phyloP scores from a whole-genome alignment of 2,113 vertebrate species.

The Gnathonemus echidnorhynchus region DNA sequence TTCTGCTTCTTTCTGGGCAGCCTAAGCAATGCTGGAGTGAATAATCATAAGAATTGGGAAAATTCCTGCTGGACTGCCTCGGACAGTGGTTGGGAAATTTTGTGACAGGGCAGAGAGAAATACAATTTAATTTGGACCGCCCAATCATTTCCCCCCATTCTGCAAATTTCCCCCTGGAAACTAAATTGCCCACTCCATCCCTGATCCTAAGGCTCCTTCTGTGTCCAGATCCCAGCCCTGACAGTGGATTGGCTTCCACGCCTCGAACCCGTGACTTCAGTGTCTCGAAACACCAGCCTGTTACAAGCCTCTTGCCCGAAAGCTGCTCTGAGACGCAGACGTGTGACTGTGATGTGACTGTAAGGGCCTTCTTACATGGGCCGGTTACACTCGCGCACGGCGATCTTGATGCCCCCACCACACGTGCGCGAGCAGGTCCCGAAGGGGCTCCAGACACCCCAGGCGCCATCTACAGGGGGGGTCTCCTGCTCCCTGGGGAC shows the following conservation, averaged over 20 bases:
- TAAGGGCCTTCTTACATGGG: conserved; percentile 76
- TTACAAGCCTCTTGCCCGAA: conserved; percentile 29
- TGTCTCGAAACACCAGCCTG: background rate
- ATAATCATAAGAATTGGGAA: background rate
- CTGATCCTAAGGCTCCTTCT: background rate
- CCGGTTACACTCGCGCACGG: conserved; percentile 85
- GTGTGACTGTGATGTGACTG: conserved; percentile 26
- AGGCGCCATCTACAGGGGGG: conserved; percentile 72
- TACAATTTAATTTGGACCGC: background rate
- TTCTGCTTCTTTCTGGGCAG: background rate
- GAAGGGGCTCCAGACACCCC: conserved; percentile 93
- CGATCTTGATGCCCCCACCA: conserved; percentile 87
- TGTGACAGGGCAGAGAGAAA: background rate
- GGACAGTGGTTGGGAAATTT: background rate
- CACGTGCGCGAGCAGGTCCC: conserved; percentile 89
- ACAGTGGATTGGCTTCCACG: background rate
- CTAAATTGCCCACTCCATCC: background rate
- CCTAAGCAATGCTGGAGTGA: background rate
- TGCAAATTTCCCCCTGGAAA: background rate
- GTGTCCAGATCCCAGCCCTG: background rate
- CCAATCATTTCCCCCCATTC: background rate
- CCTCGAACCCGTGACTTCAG: background rate
- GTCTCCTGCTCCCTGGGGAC: conserved; percentile 79
- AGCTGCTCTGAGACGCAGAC: conserved; percentile 43
- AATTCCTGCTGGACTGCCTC: background rate